Evolutionary conservation across 2,888 invertebrate genomes (phyloP).

Genomic region (Phania funesta): DNA sequence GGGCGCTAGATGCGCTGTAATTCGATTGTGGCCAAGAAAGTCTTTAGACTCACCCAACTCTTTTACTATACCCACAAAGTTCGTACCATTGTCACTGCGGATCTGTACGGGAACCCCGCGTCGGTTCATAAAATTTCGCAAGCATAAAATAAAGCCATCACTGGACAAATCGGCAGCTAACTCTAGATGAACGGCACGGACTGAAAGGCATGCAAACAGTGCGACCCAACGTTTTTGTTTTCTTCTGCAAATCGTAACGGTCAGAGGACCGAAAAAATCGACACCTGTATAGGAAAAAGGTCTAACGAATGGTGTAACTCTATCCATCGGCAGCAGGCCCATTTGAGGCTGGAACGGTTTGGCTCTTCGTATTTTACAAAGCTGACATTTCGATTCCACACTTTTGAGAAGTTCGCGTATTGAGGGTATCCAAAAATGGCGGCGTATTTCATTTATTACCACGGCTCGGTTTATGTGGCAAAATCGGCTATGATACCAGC

Average conservation of each 20-base stretch:
- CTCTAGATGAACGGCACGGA: too few relatives aligned
- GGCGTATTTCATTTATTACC: neutral
- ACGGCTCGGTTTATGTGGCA: neutral
- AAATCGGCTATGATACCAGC: neutral
- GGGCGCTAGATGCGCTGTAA: neutral
- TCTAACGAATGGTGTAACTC: slow-evolving; percentile 54
- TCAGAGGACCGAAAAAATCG: slow-evolving; percentile 54
- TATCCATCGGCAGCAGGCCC: slow-evolving; percentile 49
- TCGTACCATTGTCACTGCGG: slow-evolving; percentile 60
- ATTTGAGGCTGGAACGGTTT: slow-evolving; percentile 46
- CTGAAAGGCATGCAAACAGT: slow-evolving; percentile 62
- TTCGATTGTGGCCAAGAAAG: slow-evolving; percentile 10
- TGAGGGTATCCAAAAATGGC: neutral
- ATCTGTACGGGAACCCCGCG: slow-evolving; percentile 53
- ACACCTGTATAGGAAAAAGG: slow-evolving; percentile 66
- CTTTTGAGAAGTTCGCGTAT: neutral
- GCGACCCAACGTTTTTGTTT: slow-evolving; percentile 60
- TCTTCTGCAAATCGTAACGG: slow-evolving; percentile 35
- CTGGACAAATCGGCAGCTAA: slow-evolving; percentile 19
- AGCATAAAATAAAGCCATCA: slow-evolving; percentile 35
- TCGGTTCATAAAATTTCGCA: slow-evolving; percentile 56
- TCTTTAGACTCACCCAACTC: slow-evolving; percentile 9
- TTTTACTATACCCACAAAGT: slow-evolving; percentile 50
- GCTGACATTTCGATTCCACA: neutral
- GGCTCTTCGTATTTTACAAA: slow-evolving; percentile 9